These are phyloP conservation scores for Camponotus floridanus DNA, from an alignment of 1,140 invertebrate genomes.

Conservation along the genomic window DNA sequence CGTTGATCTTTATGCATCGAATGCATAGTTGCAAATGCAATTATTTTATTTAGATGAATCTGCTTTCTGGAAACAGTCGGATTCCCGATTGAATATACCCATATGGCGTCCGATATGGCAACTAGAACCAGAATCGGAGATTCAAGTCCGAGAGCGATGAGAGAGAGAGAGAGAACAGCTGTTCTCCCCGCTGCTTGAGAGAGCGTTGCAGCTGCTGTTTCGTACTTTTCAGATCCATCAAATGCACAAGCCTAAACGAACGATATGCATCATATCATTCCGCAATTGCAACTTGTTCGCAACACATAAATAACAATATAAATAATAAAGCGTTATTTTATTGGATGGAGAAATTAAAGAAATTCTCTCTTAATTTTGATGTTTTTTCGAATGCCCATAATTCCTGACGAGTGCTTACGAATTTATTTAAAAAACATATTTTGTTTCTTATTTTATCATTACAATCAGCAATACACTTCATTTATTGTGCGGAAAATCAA, in stretches of 20 bases:
- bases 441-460: too few relatives aligned
- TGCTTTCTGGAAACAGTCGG: slow-evolving; percentile 48
- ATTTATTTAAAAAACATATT: background rate
- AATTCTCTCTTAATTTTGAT: background rate
- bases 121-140: slow-evolving; percentile 61
- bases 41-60: slow-evolving; percentile 57
- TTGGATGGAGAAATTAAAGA: background rate
- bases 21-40: background rate
- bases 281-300: slow-evolving; percentile 23
- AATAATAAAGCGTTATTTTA: slow-evolving; percentile 23
- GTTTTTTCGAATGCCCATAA: background rate
- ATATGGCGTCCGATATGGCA: slow-evolving; percentile 61
- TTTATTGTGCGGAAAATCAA: too few relatives aligned
- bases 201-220: slow-evolving; percentile 67
- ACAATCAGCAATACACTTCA: too few relatives aligned
- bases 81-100: slow-evolving; percentile 13
- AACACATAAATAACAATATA: slow-evolving; percentile 12
- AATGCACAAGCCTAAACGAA: slow-evolving; percentile 16
- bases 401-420: background rate
- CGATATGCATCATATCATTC: slow-evolving; percentile 10
- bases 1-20: background rate
- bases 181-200: slow-evolving; percentile 45
- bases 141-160: slow-evolving; percentile 52
- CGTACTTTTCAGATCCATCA: slow-evolving; percentile 41
- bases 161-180: slow-evolving; percentile 62